Evolutionary conservation across 1,140 invertebrate genomes (phyloP), one percentile per base, ranked within the genome.

Genomic region (Eumeta japonica): DNA sequence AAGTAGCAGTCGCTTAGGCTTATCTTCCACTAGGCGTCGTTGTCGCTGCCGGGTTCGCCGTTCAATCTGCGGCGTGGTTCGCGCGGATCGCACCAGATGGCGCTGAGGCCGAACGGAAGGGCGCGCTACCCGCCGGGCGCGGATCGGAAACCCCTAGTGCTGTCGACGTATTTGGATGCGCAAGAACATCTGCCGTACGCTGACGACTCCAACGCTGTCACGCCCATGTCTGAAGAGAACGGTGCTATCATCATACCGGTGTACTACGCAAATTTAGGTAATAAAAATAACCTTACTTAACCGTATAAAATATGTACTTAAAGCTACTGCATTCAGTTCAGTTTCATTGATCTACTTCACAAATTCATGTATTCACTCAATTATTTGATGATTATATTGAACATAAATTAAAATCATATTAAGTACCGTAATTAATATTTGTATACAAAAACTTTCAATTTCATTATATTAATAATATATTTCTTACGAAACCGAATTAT

Each of bases 191-290:
- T 98, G 55, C 95, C 95, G 10, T 98, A 94, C 71, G 94, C 94
- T 16, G 95, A 98, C 68, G 94, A 97, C 71, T 97, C 93, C 30
- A 94, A 94, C 59, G 95, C 94, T 33, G 94, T 97, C 2, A 98
- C 94, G 29, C 95, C 95, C 10, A 95, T 96, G 89, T 96, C 92
- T 35, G 95, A 97, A 78, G 94, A 97, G 70, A 95, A 94, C 68
- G 92, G 92, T 49, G 90, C 90, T 48, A 94, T 94, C 67, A 89
- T 94, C 50, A 88, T 95, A 45, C 90, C 92, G 4, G 85, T 90
- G 51, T 92, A 92, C 68, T 89, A 89, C 63, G 80, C 87, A 43
- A 89, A 85, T 74, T 79, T 90, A 67, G 87, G 84, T 80, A 43
- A 15, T 15, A 7, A 35, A 16, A 35, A n/a, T 35, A 4, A 13